Evolutionary conservation across 2,797 vertebrate species (phyloP), one percentile per base, ranked within the genome.

Genomic region (Hippopotamyrus pictus): DNA sequence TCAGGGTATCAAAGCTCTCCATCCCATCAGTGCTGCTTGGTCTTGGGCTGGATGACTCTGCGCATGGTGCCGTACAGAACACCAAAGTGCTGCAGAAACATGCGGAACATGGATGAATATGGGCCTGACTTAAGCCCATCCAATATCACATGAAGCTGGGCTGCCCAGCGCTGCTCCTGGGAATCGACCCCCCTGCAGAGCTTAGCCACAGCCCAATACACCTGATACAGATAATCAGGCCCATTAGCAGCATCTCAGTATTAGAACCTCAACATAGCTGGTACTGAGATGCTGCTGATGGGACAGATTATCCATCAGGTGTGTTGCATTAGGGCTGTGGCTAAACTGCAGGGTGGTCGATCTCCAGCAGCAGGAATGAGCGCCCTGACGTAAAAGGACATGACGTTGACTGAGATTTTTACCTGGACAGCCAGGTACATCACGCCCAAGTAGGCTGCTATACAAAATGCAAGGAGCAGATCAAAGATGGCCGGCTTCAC

Each of bases 401-500:
- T 73, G 29, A 73, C 14, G 4, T 1, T 2, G 29, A 73, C 3
- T 22, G 57, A 25, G 19, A 25, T 73, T 29, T 33, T 73, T 91
- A 99, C 99, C 97, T 99, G 99, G 89, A 99, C 97, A 0, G 98
- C 97, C 11, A 99, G 90, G 91, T 99, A 99, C 92, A 98, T 96
- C 90, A 97, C 93, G 2, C 98, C 98, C 4, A 99, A 96, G 93
- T 99, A 99, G 86, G 97, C 97, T 33, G 98, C 97, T 1, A 99
- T 99, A 92, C 99, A 99, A 88, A 98, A 94, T 0, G 99, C 99
- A 92, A 99, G 94, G 44, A 99, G 96, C 89, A 99, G 95, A 94
- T 99, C 99, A 44, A 99, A 99, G 93, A 99, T 97, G 0, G 99
- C 99, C 0, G 99, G 99, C 92, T 99, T 99, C 92, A 99, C 99